These are phyloP conservation scores for Brachylomia viminalis DNA, from an alignment of 2,888 invertebrate genomes.

Conservation along the genomic window DNA sequence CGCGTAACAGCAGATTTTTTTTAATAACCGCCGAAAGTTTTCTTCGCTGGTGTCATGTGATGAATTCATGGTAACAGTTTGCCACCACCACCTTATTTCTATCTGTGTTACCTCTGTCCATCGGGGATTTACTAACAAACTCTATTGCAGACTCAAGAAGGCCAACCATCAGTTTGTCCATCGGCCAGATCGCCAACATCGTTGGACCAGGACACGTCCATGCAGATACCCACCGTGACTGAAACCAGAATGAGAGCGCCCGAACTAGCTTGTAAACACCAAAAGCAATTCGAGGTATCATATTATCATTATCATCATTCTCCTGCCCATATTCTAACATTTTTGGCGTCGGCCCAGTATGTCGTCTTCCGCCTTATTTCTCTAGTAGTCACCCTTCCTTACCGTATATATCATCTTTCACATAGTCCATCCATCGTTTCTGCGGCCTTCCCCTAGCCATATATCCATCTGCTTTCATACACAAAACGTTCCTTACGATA, in stretches of 20 bases:
- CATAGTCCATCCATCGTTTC: not conserved
- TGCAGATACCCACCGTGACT: constrained; percentile 55
- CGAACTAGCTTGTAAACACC: constrained; percentile 67
- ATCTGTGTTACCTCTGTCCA: not conserved
- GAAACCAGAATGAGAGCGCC: constrained; percentile 70
- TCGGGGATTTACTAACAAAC: not conserved
- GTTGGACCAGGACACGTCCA: constrained; percentile 62
- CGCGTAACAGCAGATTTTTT: not conserved
- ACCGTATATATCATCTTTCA: not conserved
- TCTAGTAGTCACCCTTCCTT: not conserved
- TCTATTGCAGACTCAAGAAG: constrained; percentile 69
- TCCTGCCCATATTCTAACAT: not conserved
- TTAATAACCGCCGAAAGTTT: no score
- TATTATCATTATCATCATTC: not conserved
- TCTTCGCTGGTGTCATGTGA: not conserved
- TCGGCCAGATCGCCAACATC: constrained; percentile 72
- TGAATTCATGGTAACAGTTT: not conserved
- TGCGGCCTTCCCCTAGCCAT: no score
- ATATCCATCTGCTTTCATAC: not conserved
- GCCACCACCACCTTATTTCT: not conserved
- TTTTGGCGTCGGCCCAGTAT: not conserved
- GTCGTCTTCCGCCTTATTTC: not conserved
- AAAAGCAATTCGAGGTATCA: constrained; percentile 72
- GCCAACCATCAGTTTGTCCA: constrained; percentile 61
- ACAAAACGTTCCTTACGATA: not conserved